Conservation (phyloP, 2,888 invertebrate species). For the Coremacera marginata region DNA sequence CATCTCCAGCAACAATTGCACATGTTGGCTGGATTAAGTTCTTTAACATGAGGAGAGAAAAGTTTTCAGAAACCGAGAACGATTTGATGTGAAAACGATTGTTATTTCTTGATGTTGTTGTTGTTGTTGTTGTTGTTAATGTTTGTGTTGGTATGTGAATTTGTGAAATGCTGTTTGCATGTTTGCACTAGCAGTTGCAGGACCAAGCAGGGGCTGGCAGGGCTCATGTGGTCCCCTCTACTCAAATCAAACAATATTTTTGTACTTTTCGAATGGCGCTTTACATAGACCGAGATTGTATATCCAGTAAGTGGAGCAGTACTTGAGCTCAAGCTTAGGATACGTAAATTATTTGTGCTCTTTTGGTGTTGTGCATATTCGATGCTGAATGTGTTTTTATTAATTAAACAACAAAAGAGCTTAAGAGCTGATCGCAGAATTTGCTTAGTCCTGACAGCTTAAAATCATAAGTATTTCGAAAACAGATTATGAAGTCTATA, state of each 20-base stretch:
- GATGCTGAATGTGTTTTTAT: conserved; percentile 19
- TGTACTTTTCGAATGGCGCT: conserved; percentile 17
- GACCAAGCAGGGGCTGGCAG: not conserved
- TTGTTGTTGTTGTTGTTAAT: conserved; percentile 12
- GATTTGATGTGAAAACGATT: conserved; percentile 28
- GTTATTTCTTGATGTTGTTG: conserved; percentile 5
- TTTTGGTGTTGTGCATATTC: not conserved
- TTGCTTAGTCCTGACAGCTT: no score
- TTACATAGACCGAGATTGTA: not conserved
- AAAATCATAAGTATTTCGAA: no score
- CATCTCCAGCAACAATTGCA: not conserved
- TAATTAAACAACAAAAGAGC: not conserved
- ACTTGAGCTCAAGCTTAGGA: not conserved
- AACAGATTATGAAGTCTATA: no score
- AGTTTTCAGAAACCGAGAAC: conserved; percentile 22
- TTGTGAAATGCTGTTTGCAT: conserved; percentile 27
- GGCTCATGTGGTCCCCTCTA: not conserved
- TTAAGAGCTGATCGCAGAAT: no score
- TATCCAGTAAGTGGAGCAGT: not conserved
- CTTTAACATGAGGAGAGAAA: conserved; percentile 1
- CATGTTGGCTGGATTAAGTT: conserved; percentile 20
- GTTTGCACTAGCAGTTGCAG: conserved; percentile 10
- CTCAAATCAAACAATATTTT: conserved; percentile 4
- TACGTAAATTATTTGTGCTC: conserved; percentile 18
- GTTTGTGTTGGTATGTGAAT: conserved; percentile 22